Evolutionary conservation across 2,797 vertebrate species (phyloP).

Genomic region (Acrossocheilus wenchowensis): DNA sequence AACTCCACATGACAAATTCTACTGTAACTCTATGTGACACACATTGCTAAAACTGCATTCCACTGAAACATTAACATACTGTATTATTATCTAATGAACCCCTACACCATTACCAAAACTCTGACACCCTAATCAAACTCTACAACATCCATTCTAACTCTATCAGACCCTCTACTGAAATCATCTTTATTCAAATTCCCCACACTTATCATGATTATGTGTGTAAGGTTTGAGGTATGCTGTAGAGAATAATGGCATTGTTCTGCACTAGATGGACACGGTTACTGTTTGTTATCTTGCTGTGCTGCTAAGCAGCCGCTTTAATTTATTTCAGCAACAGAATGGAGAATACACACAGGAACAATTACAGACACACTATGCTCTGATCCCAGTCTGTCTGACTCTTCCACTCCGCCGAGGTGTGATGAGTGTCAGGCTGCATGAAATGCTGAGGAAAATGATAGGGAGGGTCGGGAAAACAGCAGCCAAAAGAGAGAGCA

Average conservation of each 20-base stretch:
- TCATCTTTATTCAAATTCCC: neutral
- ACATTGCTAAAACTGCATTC: neutral
- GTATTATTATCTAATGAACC: neutral
- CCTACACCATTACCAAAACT: neutral
- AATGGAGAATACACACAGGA: slow-evolving; percentile 71
- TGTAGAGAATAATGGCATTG: slow-evolving; percentile 25
- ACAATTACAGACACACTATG: slow-evolving; percentile 75
- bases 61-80: neutral
- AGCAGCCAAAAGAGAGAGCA: neutral
- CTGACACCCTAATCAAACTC: neutral
- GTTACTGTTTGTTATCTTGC: slow-evolving; percentile 55
- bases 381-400: slow-evolving; percentile 60
- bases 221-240: neutral
- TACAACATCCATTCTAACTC: neutral
- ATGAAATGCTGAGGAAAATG: slow-evolving; percentile 11
- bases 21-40: neutral
- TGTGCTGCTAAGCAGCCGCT: slow-evolving; percentile 47
- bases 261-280: slow-evolving; percentile 30
- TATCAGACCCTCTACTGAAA: neutral
- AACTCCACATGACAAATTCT: neutral
- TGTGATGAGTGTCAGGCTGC: slow-evolving; percentile 13
- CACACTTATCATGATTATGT: neutral
- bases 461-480: slow-evolving; percentile 11
- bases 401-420: slow-evolving; percentile 51
- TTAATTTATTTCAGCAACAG: slow-evolving; percentile 67